Evolutionary conservation across 2,113 vertebrate species (phyloP), one percentile per base, ranked within the genome.

Genomic region (Gnathonemus echidnorhynchus): DNA sequence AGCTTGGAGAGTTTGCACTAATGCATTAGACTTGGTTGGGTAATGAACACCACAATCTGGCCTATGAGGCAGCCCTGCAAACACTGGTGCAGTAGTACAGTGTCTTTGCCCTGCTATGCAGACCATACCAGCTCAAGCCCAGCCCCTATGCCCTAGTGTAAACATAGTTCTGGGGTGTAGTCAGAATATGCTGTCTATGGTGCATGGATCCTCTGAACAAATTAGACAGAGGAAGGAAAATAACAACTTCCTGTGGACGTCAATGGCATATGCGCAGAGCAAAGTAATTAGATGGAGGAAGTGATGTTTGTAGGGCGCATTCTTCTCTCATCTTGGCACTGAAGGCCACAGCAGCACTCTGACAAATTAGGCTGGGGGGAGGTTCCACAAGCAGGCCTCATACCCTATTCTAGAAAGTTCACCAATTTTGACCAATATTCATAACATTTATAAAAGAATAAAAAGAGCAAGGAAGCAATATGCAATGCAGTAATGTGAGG

Each of bases 261-360:
- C 88, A 31, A 52, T 91, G 91, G 90, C 89, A 88, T 90, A 17
- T 74, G 74, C 27, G 35, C 27, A n/a, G 10, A 42, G 49, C 90
- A 87, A 70, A 88, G 24, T 45, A 35, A 66, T 62, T 58, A 89
- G 92, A 90, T 90, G 45, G 89, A 35, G 89, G 58, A 58, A 49
- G 80, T 86, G 90, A 91, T 92, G 91, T 11, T 48, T 66, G 31
- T 89, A 53, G 56, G 48, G 86, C 7, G 91, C 89, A 93, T 91
- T 92, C 91, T 92, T 87, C 89, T 58, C 87, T 91, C 90, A 45
- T 87, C 86, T 92, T 90, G 89, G 84, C 90, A 91, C 90, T 90
- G 90, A 91, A 84, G 66, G 49, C 46, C 87, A 56, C 88, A 89
- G 74, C 88, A 90, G 90, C 87, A 91, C 88, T 85, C 50, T 88